phyloP scores from a whole-genome alignment of 2,797 vertebrate species.

The Leucoraja ocellata region DNA sequence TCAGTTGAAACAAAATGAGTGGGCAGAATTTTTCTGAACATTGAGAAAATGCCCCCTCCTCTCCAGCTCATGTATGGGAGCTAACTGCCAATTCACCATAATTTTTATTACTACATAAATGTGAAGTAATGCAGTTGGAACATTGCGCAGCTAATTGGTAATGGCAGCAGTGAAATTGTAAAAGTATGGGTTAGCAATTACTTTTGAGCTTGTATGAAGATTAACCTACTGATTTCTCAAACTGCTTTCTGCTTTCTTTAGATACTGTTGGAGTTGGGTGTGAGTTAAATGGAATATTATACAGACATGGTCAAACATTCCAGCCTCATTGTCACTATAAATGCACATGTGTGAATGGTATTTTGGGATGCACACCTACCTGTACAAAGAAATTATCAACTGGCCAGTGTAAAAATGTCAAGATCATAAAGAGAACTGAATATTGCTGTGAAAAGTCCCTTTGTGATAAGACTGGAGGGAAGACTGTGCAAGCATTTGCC shows the following conservation, averaged over 20 bases:
- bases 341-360: conserved; percentile 83
- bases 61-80: background rate
- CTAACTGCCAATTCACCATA: background rate
- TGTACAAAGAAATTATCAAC: conserved; percentile 65
- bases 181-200: background rate
- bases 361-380: conserved; percentile 80
- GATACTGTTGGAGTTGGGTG: conserved; percentile 88
- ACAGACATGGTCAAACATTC: conserved; percentile 81
- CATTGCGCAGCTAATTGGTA: background rate
- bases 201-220: background rate
- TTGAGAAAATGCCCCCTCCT: too few species aligned
- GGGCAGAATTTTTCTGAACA: background rate
- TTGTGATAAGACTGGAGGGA: conserved; percentile 51
- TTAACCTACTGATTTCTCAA: conserved; percentile 40
- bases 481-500: conserved; percentile 62
- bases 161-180: background rate
- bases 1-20: background rate
- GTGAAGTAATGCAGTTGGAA: background rate
- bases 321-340: conserved; percentile 78
- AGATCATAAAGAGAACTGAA: conserved; percentile 53
- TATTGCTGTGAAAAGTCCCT: conserved; percentile 46
- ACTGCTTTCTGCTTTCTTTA: conserved; percentile 52
- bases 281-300: conserved; percentile 76
- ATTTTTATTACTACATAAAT: background rate
- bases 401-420: conserved; percentile 52